Evolutionary conservation across 2,113 vertebrate genomes (phyloP), one percentile per base, ranked within the genome.

Genomic region (Camelus bactrianus): DNA sequence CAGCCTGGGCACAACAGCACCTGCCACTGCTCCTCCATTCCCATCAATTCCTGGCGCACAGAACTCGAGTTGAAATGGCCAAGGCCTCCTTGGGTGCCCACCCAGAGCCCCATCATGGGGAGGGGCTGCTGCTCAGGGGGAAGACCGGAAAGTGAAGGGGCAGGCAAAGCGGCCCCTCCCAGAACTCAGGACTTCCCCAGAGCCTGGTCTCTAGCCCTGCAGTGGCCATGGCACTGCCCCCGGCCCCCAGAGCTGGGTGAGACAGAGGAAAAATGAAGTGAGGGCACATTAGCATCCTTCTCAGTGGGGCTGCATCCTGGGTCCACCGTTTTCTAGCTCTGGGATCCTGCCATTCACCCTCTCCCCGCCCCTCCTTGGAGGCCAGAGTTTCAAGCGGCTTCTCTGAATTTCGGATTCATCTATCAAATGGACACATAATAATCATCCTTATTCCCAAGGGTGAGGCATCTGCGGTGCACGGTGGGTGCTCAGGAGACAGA

Each of bases 241-340:
- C 2, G 0, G 48, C 8, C 42, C 42, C 10, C 9, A 11, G 52
- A 0, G 46, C 58, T 16, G 10, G 32, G n/a, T 20, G 14, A 26
- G 46, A 12, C 15, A 8, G 38, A 11, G 20, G 60, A 14, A 20
- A 8, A 24, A 1, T 5, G 11, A 35, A 54, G 14, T 88, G 14
- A 26, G 10, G 1, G 17, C 1, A 2, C 32, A 58, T 0, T 1
- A 19, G 52, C 19, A 62, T 9, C 64, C 14, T n/a, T 9, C 17
- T 46, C 13, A 0, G 30, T 0, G 11, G 30, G 38, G 35, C 35
- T 10, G 0, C 5, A 17, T 20, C 58, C 38, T 28, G 3, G n/a
- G 3, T 1, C 82, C 0, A 0, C 50, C 15, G 0, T 0, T 1
- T 64, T 79, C 62, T 0, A 2, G 35, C 20, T 79, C 48, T 1